Base-by-base conservation (phyloP, 2,888 invertebrate genomes). In the Deladenus siricidicola region DNA sequence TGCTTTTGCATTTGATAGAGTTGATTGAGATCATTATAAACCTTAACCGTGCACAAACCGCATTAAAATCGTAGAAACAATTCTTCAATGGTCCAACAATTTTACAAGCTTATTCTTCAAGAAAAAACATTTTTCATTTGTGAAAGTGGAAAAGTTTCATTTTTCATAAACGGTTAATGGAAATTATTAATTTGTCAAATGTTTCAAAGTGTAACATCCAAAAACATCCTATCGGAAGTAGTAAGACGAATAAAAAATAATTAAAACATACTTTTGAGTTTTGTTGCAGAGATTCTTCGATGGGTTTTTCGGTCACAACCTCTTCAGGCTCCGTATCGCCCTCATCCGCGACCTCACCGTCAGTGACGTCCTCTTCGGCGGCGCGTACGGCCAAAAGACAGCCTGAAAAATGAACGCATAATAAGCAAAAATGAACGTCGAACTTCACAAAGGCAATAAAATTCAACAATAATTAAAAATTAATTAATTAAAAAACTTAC, bases 301-400 rank as follows among this genome's bases (percentile, higher is more conserved):
- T 10, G 23, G 39, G n/a, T 1, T 57, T 45, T 10, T 57, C 55
- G n/a, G n/a, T n/a, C n/a, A n/a, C n/a, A n/a, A n/a, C n/a, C 30
- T 58, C 58, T 14, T 26, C 39, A 3, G 30, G 49, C 42, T 60
- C 58, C 19, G 43, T 44, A 24, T 59, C 56, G 17, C 49, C 58
- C 26, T 54, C 55, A 17, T 34, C 58, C 28, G 10, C 24, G 4
- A 45, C 58, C 21, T 60, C 60, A 26, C 57, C 60, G n/a, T 60
- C 60, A 2, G 56, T 56, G 24, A 45, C 28, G 51, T 59, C 60
- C 29, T 47, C 57, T 29, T 60, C 58, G 17, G 58, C 60, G 17
- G 0, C 10, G 28, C 30, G 17, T 21, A 51, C 17, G 24, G 30
- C 3, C 30, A 39, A 28, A 4, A 8, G 21, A 39, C 10, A 10